A percentile compares a stretch with the other conserved stretches of the same genome.
Conservation (phyloP, 2,113 vertebrate genomes). For the Mus spicilegus region DNA sequence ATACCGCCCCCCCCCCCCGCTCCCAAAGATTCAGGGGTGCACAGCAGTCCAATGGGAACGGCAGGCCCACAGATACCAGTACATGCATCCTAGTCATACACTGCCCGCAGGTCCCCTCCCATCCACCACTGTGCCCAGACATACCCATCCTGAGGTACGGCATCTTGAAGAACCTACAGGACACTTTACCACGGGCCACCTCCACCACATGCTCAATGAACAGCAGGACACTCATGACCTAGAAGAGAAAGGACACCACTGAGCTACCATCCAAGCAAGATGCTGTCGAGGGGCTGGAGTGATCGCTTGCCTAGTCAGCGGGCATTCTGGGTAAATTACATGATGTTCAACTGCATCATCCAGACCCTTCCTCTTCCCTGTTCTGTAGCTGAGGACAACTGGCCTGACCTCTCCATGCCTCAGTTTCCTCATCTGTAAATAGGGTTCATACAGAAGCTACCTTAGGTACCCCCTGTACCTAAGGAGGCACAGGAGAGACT, state of each 20-base stretch:
- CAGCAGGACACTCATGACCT: slow-evolving; percentile 86
- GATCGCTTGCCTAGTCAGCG: not conserved
- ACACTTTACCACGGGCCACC: slow-evolving; percentile 80
- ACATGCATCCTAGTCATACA: accelerated
- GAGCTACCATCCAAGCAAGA: not conserved
- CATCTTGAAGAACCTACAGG: slow-evolving; percentile 79
- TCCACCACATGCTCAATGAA: slow-evolving; percentile 86
- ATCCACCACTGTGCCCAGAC: slow-evolving; percentile 10
- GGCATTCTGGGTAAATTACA: not conserved
- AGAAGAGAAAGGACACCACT: not conserved
- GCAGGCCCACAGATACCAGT: not conserved
- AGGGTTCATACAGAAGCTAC: not conserved
- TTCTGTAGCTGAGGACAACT: not conserved
- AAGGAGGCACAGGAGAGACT: not conserved
- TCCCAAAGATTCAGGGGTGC: not conserved
- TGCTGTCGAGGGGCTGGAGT: accelerated
- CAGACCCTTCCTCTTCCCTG: not conserved
- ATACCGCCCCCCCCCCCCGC: too few species aligned
- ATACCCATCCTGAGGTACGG: slow-evolving; percentile 84
- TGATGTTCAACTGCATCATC: not conserved
- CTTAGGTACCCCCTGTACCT: not conserved
- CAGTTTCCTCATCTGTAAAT: not conserved
- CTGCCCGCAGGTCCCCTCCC: too few species aligned
- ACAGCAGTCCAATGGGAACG: too few species aligned
- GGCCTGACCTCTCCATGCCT: not conserved